phyloP scores from a whole-genome alignment of 1,140 invertebrate genomes.

The Diorhabda sublineata region DNA sequence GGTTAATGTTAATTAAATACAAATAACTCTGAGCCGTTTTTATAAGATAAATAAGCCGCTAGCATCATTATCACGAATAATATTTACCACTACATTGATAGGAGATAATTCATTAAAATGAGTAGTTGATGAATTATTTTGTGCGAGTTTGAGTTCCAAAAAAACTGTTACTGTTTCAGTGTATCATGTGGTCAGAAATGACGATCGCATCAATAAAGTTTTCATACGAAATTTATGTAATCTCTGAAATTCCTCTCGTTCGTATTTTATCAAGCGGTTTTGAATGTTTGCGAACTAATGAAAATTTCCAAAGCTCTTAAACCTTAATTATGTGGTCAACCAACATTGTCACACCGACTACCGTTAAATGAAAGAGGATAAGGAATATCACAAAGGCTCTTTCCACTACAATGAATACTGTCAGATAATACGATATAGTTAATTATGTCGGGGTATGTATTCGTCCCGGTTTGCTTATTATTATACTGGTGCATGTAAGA shows the following conservation, averaged over 20 bases:
- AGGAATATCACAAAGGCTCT: neutral
- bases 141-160: too few species aligned
- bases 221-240: too few species aligned
- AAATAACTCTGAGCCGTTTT: too few species aligned
- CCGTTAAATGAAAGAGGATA: neutral
- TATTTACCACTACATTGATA: too few species aligned
- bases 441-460: neutral
- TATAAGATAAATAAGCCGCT: too few species aligned
- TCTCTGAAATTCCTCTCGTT: neutral
- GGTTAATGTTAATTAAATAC: too few species aligned
- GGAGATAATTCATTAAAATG: too few species aligned
- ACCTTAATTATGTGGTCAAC: neutral
- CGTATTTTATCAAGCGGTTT: neutral
- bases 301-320: conserved; percentile 2
- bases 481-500: neutral
- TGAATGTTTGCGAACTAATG: neutral
- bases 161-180: too few species aligned
- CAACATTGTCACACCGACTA: conserved; percentile 1
- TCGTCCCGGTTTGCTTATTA: neutral
- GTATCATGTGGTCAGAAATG: too few species aligned
- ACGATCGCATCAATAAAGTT: too few species aligned
- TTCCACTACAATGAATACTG: neutral
- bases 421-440: conserved; percentile 3
- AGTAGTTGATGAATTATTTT: too few species aligned
- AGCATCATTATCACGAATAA: too few species aligned